Base-by-base conservation (phyloP, 2,797 vertebrate species). In the Sebastes jordani region DNA sequence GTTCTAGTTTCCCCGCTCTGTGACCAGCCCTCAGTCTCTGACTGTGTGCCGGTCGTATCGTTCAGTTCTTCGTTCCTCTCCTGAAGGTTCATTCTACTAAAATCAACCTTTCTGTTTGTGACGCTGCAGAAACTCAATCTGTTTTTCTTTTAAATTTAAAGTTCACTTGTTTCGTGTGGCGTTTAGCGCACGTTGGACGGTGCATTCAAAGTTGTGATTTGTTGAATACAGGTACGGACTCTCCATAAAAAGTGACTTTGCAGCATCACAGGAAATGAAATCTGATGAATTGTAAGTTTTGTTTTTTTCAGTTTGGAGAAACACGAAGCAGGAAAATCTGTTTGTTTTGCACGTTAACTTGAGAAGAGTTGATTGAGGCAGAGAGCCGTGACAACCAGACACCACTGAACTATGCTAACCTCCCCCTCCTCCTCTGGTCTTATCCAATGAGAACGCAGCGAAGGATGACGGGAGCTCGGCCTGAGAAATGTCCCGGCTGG, bases 401-500 rank as follows among this genome's bases (percentile, higher is more conserved):
- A 82, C 86, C 88, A 89, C 84, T 86, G 78, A 80, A 90, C 87
- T 92, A 87, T 87, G 92, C 88, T 91, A 88, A 90, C 70, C 83
- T 83, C 34, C 63, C 63, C 78, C 46, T 60, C 68, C 63, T 63
- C 32, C 60, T 52, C 30, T 32, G 54, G 9, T 82, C 78, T 62
- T 67, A 65, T 86, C 68, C 72, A 13, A 4, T 36, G 66, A 88
- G 80, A 88, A 82, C 68, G 3, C 67, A 60, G 83, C 78, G 18
- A 65, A 61, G 74, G 65, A 68, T 7, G 13, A 67, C 80, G 71
- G 36, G 82, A 64, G 80, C 71, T 20, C 25, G 66, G 58, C 74
- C 22, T 52, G 64, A 79, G 60, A 71, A 38, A 71, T 6, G 61
- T 66, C 14, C 22, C 20, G 74, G 66, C 88, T 89, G 80, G 78